Evolutionary conservation across 2,888 invertebrate species (phyloP).

Genomic region (Scelioninae gen. 2): DNA sequence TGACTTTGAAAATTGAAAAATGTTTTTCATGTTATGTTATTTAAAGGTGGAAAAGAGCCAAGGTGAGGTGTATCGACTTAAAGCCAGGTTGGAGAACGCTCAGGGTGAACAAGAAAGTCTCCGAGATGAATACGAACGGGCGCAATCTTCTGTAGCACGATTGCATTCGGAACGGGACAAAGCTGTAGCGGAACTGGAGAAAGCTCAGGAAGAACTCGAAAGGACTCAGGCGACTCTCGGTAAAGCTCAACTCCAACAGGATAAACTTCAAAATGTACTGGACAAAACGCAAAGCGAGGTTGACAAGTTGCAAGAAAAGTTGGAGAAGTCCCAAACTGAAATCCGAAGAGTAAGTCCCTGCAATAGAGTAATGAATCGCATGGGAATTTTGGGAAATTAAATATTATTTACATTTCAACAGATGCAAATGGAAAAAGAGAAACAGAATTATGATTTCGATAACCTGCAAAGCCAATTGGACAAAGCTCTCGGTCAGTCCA

Average conservation of each 20-base stretch:
- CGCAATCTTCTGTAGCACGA: constrained; percentile 88
- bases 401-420: constrained; percentile 70
- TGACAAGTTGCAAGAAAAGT: constrained; percentile 91
- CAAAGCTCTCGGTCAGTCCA: constrained; percentile 91
- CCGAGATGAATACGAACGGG: constrained; percentile 92
- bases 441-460: constrained; percentile 92
- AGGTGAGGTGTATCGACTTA: constrained; percentile 94
- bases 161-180: constrained; percentile 93
- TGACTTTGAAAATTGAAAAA: too few species aligned
- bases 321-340: constrained; percentile 89
- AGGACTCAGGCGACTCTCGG: constrained; percentile 91
- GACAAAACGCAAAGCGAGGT: constrained; percentile 94
- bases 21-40: too few species aligned
- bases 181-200: constrained; percentile 89
- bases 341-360: constrained; percentile 83
- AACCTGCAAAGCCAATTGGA: constrained; percentile 93
- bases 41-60: constrained; percentile 88
- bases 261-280: constrained; percentile 90
- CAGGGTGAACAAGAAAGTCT: constrained; percentile 95
- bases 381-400: too few species aligned
- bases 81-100: constrained; percentile 95
- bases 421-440: constrained; percentile 93
- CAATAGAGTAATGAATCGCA: too few species aligned
- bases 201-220: constrained; percentile 91
- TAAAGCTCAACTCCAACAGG: constrained; percentile 93